Conservation (phyloP, 2,797 vertebrate species). For the Trematomus bernacchii region DNA sequence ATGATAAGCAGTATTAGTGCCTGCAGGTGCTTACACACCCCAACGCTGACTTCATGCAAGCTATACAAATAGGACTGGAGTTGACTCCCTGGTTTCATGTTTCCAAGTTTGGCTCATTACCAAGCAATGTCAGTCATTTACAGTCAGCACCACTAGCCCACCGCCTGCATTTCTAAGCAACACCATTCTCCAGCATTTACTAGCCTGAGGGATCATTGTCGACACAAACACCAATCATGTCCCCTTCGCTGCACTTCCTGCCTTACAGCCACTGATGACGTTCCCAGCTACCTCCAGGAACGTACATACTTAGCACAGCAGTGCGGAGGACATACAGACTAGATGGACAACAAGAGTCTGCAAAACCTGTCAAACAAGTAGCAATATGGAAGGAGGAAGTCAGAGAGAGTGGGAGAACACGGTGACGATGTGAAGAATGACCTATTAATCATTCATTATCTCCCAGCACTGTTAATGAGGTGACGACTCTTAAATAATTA, state of each 20-base stretch:
- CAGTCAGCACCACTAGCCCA: constrained; percentile 58
- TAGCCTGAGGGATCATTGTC: constrained; percentile 71
- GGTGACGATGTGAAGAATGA: constrained; percentile 73
- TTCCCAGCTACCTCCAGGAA: constrained; percentile 69
- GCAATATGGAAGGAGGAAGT: constrained; percentile 47
- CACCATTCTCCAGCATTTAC: constrained; percentile 60
- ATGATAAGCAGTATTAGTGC: constrained; percentile 49
- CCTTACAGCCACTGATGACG: constrained; percentile 65
- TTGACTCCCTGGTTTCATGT: constrained; percentile 47
- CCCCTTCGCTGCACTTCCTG: constrained; percentile 74
- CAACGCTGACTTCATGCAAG: constrained; percentile 54
- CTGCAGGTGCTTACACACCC: constrained; percentile 56
- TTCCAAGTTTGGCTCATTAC: constrained; percentile 56
- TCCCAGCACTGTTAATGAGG: constrained; percentile 85
- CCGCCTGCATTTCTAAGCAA: constrained; percentile 67
- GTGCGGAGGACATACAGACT: constrained; percentile 17
- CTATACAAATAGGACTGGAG: constrained; percentile 43
- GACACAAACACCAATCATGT: constrained; percentile 76
- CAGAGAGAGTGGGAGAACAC: constrained; percentile 63
- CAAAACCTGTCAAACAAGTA: constrained; percentile 72
- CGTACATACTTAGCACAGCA: constrained; percentile 31
- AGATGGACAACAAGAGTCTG: constrained; percentile 60
- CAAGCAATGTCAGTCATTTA: constrained; percentile 59
- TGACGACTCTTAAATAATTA: constrained; percentile 88
- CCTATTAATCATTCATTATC: constrained; percentile 89